A percentile compares a stretch with the other conserved stretches of the same genome.
Conservation (phyloP, 2,113 vertebrate genomes). For the Globicephala melas region DNA sequence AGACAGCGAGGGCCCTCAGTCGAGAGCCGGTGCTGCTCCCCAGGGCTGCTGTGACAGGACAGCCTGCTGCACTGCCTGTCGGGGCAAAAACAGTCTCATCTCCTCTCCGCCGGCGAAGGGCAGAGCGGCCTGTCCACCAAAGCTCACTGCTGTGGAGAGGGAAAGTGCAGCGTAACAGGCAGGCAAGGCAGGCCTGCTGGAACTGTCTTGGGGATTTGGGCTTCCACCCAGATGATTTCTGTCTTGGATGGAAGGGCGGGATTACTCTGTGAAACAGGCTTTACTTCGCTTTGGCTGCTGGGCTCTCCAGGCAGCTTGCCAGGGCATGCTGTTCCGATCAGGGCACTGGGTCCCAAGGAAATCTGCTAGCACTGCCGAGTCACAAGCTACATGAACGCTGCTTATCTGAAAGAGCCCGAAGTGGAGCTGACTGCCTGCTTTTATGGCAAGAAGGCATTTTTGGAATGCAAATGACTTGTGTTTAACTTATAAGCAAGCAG, state of each 20-base stretch:
- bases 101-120: neutral
- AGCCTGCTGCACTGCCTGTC: neutral
- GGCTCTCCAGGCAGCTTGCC: slow-evolving; percentile 39
- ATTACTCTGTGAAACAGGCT: slow-evolving; percentile 7
- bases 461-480: slow-evolving; percentile 34
- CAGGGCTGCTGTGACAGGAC: neutral
- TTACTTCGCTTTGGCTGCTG: slow-evolving; percentile 37
- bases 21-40: rapidly evolving
- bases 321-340: slow-evolving; percentile 10
- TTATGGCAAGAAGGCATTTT: neutral
- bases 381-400: slow-evolving; percentile 25
- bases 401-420: slow-evolving; percentile 23
- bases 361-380: neutral
- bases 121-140: neutral
- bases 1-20: neutral
- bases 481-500: neutral
- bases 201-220: neutral
- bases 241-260: slow-evolving; percentile 25
- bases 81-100: neutral
- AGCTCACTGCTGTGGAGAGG: neutral
- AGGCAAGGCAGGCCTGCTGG: neutral
- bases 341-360: slow-evolving; percentile 40
- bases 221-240: slow-evolving; percentile 39
- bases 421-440: neutral
- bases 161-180: neutral